Evolutionary conservation across 2,888 invertebrate genomes (phyloP).

Genomic region (Acanthosepion esculentum): DNA sequence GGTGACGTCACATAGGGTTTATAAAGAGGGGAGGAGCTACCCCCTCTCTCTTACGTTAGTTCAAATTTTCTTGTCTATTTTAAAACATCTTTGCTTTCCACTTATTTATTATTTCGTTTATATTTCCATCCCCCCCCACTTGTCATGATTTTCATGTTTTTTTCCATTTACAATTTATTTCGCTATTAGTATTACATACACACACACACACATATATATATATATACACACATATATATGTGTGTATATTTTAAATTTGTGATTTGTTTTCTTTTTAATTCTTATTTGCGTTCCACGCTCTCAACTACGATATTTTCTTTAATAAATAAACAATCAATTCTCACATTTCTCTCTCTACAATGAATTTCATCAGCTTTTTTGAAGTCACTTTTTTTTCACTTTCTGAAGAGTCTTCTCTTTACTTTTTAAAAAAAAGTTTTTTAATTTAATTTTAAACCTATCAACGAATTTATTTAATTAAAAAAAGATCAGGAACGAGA

Average conservation of each 20-base stretch:
- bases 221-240: background rate
- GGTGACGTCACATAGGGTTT: background rate
- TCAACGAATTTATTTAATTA: no score
- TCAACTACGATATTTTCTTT: background rate
- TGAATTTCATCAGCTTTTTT: no score
- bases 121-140: background rate
- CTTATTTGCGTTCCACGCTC: background rate
- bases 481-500: no score
- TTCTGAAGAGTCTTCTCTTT: no score
- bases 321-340: background rate
- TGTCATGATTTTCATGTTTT: background rate
- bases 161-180: background rate
- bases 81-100: background rate
- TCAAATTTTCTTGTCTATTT: background rate
- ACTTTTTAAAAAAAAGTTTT: no score
- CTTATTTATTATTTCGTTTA: background rate
- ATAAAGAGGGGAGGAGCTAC: background rate
- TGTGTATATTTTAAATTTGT: background rate
- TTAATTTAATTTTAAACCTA: no score
- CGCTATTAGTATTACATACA: background rate
- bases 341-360: background rate
- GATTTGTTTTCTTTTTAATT: background rate
- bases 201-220: no score
- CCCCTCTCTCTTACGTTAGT: no score
- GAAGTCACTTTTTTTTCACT: no score